Evolutionary conservation across 2,797 vertebrate species (phyloP).

Genomic region (Meriones psammophilus): DNA sequence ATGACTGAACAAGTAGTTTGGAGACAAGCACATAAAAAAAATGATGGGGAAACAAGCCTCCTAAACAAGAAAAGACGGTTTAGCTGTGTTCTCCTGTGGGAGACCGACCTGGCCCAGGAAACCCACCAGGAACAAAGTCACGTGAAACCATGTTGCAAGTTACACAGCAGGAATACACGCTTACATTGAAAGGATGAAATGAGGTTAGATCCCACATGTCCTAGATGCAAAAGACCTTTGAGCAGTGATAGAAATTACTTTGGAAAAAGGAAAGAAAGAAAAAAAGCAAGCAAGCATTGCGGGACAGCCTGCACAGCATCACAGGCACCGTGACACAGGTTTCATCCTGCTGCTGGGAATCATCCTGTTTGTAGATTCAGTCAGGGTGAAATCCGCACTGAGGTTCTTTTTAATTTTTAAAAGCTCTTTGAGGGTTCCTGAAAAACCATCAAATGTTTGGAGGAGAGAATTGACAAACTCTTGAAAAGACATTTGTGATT

Average conservation of each 20-base stretch:
- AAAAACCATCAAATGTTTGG: conserved; percentile 55
- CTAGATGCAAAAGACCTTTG: conserved; percentile 35
- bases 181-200: conserved; percentile 52
- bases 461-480: conserved; percentile 68
- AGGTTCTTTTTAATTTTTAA: conserved; percentile 32
- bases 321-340: neutral
- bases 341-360: conserved; percentile 66
- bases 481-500: conserved; percentile 61
- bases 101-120: neutral
- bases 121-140: neutral
- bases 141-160: neutral
- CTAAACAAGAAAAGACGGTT: neutral
- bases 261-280: neutral
- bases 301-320: neutral
- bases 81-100: neutral
- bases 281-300: neutral
- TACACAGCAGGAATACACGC: conserved; percentile 33
- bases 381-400: conserved; percentile 50
- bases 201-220: conserved; percentile 27
- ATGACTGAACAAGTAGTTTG: conserved; percentile 6
- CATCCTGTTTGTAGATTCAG: conserved; percentile 59
- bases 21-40: conserved; percentile 14
- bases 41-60: neutral
- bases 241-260: conserved; percentile 42
- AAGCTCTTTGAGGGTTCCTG: conserved; percentile 11